phyloP scores from a whole-genome alignment of 2,113 vertebrate genomes.

The Callithrix jacchus region DNA sequence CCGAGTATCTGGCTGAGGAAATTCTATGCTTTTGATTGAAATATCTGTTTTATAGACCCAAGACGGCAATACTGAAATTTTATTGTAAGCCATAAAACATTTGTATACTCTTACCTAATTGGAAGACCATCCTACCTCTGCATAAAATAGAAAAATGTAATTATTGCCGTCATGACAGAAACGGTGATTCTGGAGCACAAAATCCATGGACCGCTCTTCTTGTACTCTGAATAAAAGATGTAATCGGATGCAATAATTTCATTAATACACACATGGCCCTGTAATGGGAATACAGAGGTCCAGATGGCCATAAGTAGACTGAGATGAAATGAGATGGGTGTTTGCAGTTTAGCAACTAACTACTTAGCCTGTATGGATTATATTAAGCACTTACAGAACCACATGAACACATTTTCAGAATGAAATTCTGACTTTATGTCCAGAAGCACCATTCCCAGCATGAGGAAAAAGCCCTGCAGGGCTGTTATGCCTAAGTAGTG shows the following conservation, averaged over 20 bases:
- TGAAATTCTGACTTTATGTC: conserved; percentile 70
- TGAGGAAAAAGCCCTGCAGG: background rate
- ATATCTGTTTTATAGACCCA: background rate
- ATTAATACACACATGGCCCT: conserved; percentile 84
- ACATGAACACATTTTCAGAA: conserved; percentile 76
- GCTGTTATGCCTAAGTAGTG: background rate
- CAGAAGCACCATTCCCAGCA: background rate
- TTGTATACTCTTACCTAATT: conserved; percentile 17
- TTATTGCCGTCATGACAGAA: conserved; percentile 35
- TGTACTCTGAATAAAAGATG: conserved; percentile 83
- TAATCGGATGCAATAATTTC: conserved; percentile 85
- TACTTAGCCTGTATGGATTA: conserved; percentile 78
- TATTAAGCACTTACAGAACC: conserved; percentile 71
- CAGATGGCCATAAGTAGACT: conserved; percentile 83
- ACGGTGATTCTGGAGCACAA: background rate
- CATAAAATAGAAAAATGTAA: conserved; percentile 30
- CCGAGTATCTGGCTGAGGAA: background rate
- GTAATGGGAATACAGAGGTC: conserved; percentile 80
- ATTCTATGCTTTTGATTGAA: conserved; percentile 1
- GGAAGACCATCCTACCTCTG: background rate
- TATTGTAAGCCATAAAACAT: background rate
- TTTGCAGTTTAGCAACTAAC: conserved; percentile 85
- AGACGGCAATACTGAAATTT: conserved; percentile 10
- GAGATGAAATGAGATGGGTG: conserved; percentile 81
- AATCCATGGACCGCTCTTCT: conserved; percentile 11